Evolutionary conservation across 2,888 invertebrate species (phyloP).

Genomic region (Euclidia mi): DNA sequence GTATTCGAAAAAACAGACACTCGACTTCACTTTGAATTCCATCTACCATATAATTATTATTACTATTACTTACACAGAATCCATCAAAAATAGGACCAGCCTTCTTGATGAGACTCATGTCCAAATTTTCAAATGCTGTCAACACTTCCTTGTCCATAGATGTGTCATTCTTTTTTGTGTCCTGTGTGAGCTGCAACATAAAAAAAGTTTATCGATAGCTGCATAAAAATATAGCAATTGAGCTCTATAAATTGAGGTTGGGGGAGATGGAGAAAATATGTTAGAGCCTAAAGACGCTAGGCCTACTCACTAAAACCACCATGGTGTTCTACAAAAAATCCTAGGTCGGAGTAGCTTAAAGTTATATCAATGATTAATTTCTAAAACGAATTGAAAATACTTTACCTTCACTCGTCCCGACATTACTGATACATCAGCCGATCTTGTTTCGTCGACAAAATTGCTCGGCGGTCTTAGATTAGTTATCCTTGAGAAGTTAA

Average conservation of each 20-base stretch:
- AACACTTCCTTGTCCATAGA: conserved; percentile 74
- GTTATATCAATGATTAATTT: no score
- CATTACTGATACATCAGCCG: conserved; percentile 70
- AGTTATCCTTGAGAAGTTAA: conserved; percentile 85
- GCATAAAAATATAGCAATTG: no score
- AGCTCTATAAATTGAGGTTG: no score
- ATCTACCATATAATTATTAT: no score
- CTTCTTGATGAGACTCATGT: conserved; percentile 92
- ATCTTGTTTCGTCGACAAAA: conserved; percentile 80
- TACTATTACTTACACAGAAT: conserved; percentile 92
- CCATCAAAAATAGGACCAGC: conserved; percentile 97
- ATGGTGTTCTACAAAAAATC: no score
- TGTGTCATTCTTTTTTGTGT: conserved; percentile 68
- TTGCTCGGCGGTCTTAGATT: conserved; percentile 74
- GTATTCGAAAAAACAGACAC: no score
- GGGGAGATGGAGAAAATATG: no score
- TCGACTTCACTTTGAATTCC: no score
- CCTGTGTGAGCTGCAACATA: conserved; percentile 74
- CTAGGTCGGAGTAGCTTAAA: no score
- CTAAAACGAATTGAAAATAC: no score
- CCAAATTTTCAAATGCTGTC: conserved; percentile 82
- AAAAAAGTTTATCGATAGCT: neutral
- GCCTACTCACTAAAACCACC: no score
- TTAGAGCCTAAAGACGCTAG: no score
- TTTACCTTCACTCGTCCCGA: conserved; percentile 77